Percentiles rank a stretch among this genome's conserved stretches.
Evolutionary conservation across 1,140 invertebrate genomes (phyloP).

Genomic region (Camponotus vicinus): DNA sequence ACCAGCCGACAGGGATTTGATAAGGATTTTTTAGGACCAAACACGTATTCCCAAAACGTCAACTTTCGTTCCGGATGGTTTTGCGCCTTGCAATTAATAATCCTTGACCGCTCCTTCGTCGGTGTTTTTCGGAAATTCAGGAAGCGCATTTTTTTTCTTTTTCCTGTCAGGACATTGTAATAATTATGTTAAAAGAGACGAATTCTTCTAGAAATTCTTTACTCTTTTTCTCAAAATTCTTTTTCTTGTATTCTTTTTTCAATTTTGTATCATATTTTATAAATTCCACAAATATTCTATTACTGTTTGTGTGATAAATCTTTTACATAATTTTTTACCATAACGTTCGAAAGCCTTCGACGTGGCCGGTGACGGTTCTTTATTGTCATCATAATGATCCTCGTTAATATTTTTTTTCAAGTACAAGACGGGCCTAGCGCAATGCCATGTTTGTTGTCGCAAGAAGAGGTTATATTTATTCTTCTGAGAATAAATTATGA

Average conservation of each 20-base stretch:
- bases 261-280: not conserved
- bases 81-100: constrained; percentile 29
- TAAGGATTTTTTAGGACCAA: constrained; percentile 51
- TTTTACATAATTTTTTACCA: constrained; percentile 12
- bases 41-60: constrained; percentile 60
- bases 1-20: constrained; percentile 28
- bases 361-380: not conserved
- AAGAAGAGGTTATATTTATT: constrained; percentile 20
- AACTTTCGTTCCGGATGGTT: not conserved
- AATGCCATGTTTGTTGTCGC: constrained; percentile 19
- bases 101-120: constrained; percentile 16
- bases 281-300: not conserved
- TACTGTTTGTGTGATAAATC: not conserved
- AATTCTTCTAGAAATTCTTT: not conserved
- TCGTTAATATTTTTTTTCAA: not conserved
- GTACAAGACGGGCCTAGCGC: not conserved
- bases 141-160: not conserved
- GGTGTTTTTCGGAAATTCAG: not conserved
- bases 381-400: not conserved
- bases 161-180: not conserved
- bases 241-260: not conserved
- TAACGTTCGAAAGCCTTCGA: not conserved
- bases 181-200: constrained; percentile 10
- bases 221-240: not conserved
- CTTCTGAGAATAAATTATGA: constrained; percentile 29